Evolutionary conservation across 2,888 invertebrate genomes (phyloP).

Genomic region (Chironomus riparius): DNA sequence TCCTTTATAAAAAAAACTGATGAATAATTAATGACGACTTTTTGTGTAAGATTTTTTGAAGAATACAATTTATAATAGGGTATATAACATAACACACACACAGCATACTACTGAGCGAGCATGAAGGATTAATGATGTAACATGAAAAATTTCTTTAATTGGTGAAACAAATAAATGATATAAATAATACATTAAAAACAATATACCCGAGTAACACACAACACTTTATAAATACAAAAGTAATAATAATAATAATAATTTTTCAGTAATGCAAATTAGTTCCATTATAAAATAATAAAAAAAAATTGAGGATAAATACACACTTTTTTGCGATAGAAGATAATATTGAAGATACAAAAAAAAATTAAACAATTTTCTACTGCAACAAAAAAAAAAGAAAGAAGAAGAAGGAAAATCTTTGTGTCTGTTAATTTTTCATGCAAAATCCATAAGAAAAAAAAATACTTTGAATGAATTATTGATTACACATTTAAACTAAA

Average conservation of each 20-base stretch:
- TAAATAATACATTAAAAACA: background rate
- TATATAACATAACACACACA: background rate
- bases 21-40: background rate
- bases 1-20: background rate
- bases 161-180: background rate
- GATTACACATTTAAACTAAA: slow-evolving; percentile 23
- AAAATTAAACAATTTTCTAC: background rate
- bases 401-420: background rate
- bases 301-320: background rate
- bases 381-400: background rate
- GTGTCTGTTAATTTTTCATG: background rate
- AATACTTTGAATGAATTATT: slow-evolving; percentile 13
- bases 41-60: background rate
- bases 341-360: background rate
- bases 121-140: background rate
- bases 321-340: background rate
- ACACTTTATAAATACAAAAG: background rate
- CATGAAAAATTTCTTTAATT: background rate
- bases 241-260: background rate
- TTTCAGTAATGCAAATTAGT: background rate
- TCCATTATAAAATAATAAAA: background rate
- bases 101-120: background rate
- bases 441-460: background rate
- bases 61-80: background rate
- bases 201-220: background rate